Evolutionary conservation across 2,888 invertebrate species (phyloP).

Genomic region (Netelia inedita): DNA sequence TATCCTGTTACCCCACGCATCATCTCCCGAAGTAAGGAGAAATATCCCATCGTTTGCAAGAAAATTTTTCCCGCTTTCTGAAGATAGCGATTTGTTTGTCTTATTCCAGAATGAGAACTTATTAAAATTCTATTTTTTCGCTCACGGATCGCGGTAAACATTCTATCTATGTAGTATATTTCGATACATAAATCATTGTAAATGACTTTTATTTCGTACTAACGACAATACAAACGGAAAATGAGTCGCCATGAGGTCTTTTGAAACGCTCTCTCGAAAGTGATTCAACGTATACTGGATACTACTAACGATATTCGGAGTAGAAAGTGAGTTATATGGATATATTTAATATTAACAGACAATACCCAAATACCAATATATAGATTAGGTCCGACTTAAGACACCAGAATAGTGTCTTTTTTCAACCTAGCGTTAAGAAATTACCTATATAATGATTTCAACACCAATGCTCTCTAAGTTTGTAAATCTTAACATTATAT

Average conservation of each 20-base stretch:
- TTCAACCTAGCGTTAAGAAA: neutral
- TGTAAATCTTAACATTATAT: neutral
- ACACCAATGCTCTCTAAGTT: neutral
- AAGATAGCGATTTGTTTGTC: conserved; percentile 12
- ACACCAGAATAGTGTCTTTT: too few relatives aligned
- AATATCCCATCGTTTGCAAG: conserved; percentile 36
- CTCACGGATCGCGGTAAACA: neutral
- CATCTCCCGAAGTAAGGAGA: conserved; percentile 7
- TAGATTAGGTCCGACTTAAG: too few relatives aligned
- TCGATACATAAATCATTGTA: neutral
- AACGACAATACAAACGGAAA: too few relatives aligned
- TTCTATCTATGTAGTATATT: neutral
- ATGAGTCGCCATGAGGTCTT: too few relatives aligned
- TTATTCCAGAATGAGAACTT: neutral
- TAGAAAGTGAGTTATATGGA: too few relatives aligned
- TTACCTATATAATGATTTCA: neutral
- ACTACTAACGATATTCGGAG: too few relatives aligned
- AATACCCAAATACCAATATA: too few relatives aligned
- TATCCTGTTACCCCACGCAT: conserved; percentile 5
- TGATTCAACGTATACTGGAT: too few relatives aligned
- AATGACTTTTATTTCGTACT: neutral
- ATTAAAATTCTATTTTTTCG: conserved; percentile 1
- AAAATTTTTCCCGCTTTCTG: conserved; percentile 46
- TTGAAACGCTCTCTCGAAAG: too few relatives aligned
- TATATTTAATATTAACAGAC: too few relatives aligned